Evolutionary conservation across 1,140 invertebrate genomes (phyloP), one percentile per base, ranked within the genome.

Genomic region (Drosophila sturtevanti): DNA sequence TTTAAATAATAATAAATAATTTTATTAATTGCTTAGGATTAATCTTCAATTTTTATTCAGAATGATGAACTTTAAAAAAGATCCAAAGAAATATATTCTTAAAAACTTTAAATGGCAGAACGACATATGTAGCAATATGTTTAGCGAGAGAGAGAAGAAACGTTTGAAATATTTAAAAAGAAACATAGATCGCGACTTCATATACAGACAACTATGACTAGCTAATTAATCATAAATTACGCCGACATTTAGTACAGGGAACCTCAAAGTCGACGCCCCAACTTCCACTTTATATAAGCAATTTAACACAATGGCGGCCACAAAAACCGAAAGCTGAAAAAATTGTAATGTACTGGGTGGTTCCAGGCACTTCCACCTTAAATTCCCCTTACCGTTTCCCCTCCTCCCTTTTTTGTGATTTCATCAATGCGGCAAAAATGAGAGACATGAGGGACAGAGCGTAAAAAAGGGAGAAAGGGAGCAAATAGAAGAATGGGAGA

Each of bases 341-440:
- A 31, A 14, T 31, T 16, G n/a, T 54, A 54, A 24, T 24, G 22
- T 24, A 52, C 7, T 48, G 18, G 24, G 18, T 54, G 22, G 22
- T 27, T 54, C 22, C 21, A 5, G 51, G 22, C 51, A 9, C 41
- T 48, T 18, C 41, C 16, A 48, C 41, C 16, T 48, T 18, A 5
- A 44, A 4, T 18, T 48, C 41, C 41, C 16, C 18, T n/a, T n/a
- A n/a, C n/a, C n/a, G n/a, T n/a, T n/a, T 9, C 16, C 41, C 7
- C 12, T 41, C 7, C 7, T 12, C 14, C 51, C 18, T 12, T 14
- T 18, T 56, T 18, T 56, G 10, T 56, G 54, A 56, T 56, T 56
- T 56, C 71, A 76, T 78, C 68, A 81, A 61, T 81, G 68, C 54
- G 65, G 67, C 58, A 48, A 31, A 48, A 72, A 10, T 48, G 41